Percentiles rank a stretch among this genome's conserved stretches.
Evolutionary conservation across 2,113 vertebrate genomes (phyloP).

Genomic region (Lepidothrix coronata): DNA sequence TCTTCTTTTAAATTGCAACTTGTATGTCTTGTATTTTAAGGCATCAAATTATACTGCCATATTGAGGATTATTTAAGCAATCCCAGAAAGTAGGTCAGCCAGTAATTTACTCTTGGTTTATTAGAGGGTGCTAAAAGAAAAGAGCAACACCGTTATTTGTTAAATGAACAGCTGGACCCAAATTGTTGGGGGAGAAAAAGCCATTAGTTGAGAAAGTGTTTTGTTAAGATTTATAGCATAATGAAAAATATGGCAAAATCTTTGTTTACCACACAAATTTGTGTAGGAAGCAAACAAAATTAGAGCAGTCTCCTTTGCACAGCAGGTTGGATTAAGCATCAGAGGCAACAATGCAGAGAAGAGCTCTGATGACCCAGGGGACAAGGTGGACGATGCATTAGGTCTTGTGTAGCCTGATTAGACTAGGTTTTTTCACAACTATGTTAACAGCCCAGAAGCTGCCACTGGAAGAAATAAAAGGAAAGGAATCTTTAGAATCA

Average conservation of each 20-base stretch:
- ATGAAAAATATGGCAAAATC: not conserved
- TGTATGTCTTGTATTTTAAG: slow-evolving; percentile 30
- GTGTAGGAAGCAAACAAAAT: not conserved
- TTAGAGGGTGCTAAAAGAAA: slow-evolving; percentile 46
- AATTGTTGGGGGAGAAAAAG: not conserved
- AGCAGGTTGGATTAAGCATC: not conserved
- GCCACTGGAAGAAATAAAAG: not conserved
- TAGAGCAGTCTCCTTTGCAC: not conserved
- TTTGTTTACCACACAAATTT: not conserved
- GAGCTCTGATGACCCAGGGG: not conserved
- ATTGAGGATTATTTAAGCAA: slow-evolving; percentile 65
- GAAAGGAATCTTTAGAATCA: not conserved
- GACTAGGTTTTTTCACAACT: not conserved
- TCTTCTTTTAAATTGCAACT: slow-evolving; percentile 31
- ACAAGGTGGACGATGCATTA: not conserved
- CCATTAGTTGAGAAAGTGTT: not conserved
- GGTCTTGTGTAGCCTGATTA: not conserved
- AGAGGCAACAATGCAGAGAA: not conserved
- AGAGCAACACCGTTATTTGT: slow-evolving; percentile 12
- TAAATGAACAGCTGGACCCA: slow-evolving; percentile 26
- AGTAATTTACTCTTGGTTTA: slow-evolving; percentile 49
- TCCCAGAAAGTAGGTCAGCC: slow-evolving; percentile 63
- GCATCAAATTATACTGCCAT: slow-evolving; percentile 52
- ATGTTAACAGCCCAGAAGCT: not conserved
- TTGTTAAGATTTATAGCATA: not conserved